These are phyloP conservation scores for Cotesia vestalis DNA, from an alignment of 1,140 invertebrate genomes.

Conservation along the genomic window DNA sequence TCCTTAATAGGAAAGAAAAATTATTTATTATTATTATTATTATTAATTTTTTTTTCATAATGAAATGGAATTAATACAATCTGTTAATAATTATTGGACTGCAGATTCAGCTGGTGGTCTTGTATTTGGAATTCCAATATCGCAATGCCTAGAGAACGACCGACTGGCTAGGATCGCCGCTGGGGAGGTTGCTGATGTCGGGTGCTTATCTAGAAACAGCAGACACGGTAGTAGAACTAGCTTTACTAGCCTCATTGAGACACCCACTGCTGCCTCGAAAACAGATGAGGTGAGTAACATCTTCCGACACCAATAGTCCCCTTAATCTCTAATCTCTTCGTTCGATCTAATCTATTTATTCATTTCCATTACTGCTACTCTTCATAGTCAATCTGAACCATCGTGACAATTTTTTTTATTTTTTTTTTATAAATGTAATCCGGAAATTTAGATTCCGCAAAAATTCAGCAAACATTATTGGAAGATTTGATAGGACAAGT, in stretches of 20 bases:
- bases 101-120: slow-evolving; percentile 68
- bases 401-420: no score
- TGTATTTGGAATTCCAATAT: slow-evolving; percentile 85
- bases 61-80: not conserved
- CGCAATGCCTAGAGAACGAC: slow-evolving; percentile 84
- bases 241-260: slow-evolving; percentile 75
- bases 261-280: slow-evolving; percentile 61
- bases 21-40: no score
- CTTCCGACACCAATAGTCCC: not conserved
- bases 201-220: slow-evolving; percentile 55
- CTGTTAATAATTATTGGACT: slow-evolving; percentile 16
- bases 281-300: slow-evolving; percentile 71
- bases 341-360: no score
- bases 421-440: no score
- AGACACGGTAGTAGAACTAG: slow-evolving; percentile 74
- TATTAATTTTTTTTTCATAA: no score
- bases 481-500: no score
- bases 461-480: no score
- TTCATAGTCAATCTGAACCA: no score
- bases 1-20: no score
- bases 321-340: not conserved
- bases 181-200: slow-evolving; percentile 58
- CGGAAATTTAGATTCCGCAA: no score
- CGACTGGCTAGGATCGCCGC: slow-evolving; percentile 60
- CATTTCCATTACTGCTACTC: no score